phyloP scores from a whole-genome alignment of 2,113 vertebrate genomes.

The Atlantisia rogersi region DNA sequence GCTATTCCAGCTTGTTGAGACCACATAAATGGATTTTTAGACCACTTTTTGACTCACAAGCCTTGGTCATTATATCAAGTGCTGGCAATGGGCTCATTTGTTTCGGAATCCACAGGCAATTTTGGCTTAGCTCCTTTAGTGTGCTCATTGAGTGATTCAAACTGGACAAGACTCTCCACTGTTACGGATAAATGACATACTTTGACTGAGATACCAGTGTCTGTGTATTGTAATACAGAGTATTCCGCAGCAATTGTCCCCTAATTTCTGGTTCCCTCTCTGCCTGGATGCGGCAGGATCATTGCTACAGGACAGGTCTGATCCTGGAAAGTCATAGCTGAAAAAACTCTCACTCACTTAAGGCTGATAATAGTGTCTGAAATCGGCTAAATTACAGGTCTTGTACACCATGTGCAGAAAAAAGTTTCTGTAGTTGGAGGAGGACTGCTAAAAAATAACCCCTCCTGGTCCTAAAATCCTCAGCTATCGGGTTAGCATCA shows the following conservation, averaged over 20 bases:
- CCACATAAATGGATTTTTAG: neutral
- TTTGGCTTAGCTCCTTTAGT: neutral
- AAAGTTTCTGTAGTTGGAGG: neutral
- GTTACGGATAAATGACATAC: fast-evolving
- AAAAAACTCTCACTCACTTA: neutral
- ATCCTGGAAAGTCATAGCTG: neutral
- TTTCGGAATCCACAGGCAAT: neutral
- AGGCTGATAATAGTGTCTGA: neutral
- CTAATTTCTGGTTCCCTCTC: neutral
- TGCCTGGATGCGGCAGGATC: neutral
- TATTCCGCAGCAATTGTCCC: fast-evolving
- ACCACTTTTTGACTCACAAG: neutral
- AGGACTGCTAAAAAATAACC: neutral
- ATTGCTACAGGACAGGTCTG: fast-evolving
- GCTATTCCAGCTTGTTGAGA: neutral
- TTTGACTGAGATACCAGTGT: neutral
- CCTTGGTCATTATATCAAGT: neutral
- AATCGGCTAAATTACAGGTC: neutral
- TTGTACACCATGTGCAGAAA: neutral
- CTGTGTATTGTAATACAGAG: neutral
- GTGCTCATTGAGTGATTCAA: neutral
- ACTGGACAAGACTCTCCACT: neutral
- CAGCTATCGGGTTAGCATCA: neutral
- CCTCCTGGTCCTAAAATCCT: neutral
- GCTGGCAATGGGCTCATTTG: neutral